A percentile compares a stretch with the other conserved stretches of the same genome.
Evolutionary conservation across 1,140 invertebrate species (phyloP).

Genomic region (Rhagoletis pomonella): DNA sequence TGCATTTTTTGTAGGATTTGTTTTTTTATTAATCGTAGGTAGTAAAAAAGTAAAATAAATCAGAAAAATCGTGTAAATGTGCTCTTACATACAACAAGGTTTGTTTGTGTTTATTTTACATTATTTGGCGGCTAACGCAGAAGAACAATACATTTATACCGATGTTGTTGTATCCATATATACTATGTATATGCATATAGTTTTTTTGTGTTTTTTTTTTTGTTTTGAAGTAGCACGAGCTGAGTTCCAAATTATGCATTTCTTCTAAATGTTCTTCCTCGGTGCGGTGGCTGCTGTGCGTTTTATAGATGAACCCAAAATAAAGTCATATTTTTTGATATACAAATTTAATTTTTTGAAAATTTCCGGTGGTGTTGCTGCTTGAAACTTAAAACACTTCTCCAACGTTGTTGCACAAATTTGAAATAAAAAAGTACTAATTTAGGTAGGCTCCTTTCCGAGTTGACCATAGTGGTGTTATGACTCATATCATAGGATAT

Average conservation of each 20-base stretch:
- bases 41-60: slow-evolving; percentile 41
- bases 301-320: too few relatives aligned
- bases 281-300: too few relatives aligned
- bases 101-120: background rate
- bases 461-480: background rate
- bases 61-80: slow-evolving; percentile 1
- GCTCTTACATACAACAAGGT: slow-evolving; percentile 11
- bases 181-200: too few relatives aligned
- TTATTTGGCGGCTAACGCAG: background rate
- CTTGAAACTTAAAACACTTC: background rate
- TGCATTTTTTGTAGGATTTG: slow-evolving; percentile 41
- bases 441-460: background rate
- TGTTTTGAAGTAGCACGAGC: background rate
- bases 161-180: background rate
- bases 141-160: background rate
- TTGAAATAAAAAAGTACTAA: slow-evolving; percentile 17
- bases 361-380: background rate
- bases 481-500: background rate
- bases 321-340: background rate
- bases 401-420: slow-evolving; percentile 18
- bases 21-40: slow-evolving; percentile 2
- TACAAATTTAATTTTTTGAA: background rate
- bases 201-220: background rate
- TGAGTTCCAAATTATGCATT: background rate
- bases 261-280: too few relatives aligned